A percentile compares a stretch with the other conserved stretches of the same genome.
These are phyloP conservation scores for Dinothrombium tinctorium DNA, from an alignment of 1,140 invertebrate species.

Conservation along the genomic window DNA sequence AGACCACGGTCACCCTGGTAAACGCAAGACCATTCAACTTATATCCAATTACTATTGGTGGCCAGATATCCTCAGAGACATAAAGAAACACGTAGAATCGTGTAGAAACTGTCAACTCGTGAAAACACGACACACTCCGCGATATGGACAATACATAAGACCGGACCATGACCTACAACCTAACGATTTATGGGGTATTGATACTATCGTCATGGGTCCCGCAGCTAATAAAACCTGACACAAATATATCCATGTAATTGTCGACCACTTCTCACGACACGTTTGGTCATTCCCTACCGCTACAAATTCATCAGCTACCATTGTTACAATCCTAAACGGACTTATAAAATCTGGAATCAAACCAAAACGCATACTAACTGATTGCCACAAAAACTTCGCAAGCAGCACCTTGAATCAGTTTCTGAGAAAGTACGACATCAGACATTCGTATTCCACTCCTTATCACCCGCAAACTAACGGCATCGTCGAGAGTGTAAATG, in stretches of 20 bases:
- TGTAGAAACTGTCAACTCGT: background rate
- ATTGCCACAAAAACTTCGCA: slow-evolving; percentile 18
- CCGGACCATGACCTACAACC: background rate
- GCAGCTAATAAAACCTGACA: background rate
- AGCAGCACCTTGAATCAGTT: background rate
- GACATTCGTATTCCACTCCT: too few species aligned
- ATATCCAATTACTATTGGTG: background rate
- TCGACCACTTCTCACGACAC: background rate
- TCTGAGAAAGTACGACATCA: background rate
- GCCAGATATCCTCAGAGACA: background rate
- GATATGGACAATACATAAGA: background rate
- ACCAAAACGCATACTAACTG: slow-evolving; percentile 10
- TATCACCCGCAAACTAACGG: slow-evolving; percentile 15
- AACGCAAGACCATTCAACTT: background rate
- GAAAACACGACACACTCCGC: background rate
- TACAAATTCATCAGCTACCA: background rate
- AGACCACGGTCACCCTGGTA: too few species aligned
- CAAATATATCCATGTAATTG: background rate
- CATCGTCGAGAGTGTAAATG: slow-evolving; percentile 13
- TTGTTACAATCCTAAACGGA: slow-evolving; percentile 1
- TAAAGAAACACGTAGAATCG: background rate
- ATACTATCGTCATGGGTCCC: background rate
- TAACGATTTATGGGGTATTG: background rate
- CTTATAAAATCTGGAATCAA: slow-evolving; percentile 4
- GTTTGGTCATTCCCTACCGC: background rate